Conservation (phyloP, 2,888 invertebrate genomes). For the Habroteleia sp. region DNA sequence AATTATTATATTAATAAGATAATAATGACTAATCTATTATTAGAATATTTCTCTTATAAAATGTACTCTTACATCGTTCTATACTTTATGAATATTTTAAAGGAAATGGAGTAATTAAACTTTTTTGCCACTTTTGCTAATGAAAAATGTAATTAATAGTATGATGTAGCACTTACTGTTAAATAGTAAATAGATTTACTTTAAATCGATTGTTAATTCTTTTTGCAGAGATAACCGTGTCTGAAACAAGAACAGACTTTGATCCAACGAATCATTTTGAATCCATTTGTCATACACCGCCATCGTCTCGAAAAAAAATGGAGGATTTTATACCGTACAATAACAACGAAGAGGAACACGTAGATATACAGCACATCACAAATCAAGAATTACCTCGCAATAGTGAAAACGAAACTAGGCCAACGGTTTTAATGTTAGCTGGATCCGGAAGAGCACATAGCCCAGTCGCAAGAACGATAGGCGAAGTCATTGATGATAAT, state of each 20-base stretch:
- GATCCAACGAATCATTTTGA: conserved; percentile 7
- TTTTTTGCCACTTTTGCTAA: no score
- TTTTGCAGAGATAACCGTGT: no score
- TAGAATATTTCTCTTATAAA: no score
- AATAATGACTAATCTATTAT: no score
- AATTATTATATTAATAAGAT: no score
- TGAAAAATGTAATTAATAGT: no score
- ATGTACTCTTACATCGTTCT: no score
- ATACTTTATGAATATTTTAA: no score
- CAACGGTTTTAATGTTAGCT: conserved; percentile 83
- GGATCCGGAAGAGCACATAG: conserved; percentile 68
- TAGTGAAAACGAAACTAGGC: conserved; percentile 82
- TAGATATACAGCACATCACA: conserved; percentile 17
- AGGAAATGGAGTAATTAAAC: no score
- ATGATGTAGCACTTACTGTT: no score
- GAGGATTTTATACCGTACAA: conserved; percentile 22
- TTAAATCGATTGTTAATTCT: no score
- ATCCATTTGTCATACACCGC: conserved; percentile 9
- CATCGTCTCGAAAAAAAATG: conserved; percentile 16
- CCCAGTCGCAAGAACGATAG: conserved; percentile 36
- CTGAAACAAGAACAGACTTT: neutral
- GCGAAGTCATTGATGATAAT: conserved; percentile 51
- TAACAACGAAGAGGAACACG: conserved; percentile 34
- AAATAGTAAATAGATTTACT: no score
- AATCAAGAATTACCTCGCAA: conserved; percentile 33